Evolutionary conservation across 2,797 vertebrate species (phyloP).

Genomic region (Falco columbarius): DNA sequence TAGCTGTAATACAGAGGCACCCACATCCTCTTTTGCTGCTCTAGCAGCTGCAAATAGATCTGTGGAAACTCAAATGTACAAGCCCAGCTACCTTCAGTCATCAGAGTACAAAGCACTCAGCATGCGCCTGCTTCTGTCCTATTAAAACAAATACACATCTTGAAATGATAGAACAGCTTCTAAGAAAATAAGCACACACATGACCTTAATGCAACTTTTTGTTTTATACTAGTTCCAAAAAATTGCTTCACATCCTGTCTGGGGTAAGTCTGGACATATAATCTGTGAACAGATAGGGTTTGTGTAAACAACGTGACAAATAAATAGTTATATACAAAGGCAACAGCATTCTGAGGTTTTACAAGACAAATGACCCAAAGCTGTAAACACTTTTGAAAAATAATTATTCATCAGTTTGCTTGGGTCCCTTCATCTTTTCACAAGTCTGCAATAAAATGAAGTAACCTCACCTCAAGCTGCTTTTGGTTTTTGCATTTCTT

Average conservation of each 20-base stretch:
- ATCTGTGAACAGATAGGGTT: background rate
- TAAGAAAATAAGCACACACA: background rate
- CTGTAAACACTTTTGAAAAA: background rate
- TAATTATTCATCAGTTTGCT: background rate
- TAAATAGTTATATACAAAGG: background rate
- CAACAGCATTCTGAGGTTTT: background rate
- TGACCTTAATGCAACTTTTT: background rate
- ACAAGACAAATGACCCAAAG: background rate
- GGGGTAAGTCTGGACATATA: background rate
- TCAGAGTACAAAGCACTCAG: background rate
- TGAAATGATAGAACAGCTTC: background rate
- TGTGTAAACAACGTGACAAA: background rate
- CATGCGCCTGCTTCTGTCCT: background rate
- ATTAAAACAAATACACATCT: background rate
- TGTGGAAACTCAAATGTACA: background rate
- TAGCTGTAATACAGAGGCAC: background rate
- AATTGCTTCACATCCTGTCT: background rate
- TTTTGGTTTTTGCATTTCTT: background rate
- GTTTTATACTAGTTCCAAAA: background rate
- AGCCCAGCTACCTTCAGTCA: background rate
- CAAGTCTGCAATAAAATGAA: background rate
- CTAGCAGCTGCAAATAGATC: background rate
- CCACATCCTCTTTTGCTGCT: background rate
- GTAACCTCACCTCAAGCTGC: background rate
- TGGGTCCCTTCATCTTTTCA: background rate